These are phyloP conservation scores for Chymomyza caudatula DNA, from an alignment of 2,888 invertebrate species.

Conservation along the genomic window DNA sequence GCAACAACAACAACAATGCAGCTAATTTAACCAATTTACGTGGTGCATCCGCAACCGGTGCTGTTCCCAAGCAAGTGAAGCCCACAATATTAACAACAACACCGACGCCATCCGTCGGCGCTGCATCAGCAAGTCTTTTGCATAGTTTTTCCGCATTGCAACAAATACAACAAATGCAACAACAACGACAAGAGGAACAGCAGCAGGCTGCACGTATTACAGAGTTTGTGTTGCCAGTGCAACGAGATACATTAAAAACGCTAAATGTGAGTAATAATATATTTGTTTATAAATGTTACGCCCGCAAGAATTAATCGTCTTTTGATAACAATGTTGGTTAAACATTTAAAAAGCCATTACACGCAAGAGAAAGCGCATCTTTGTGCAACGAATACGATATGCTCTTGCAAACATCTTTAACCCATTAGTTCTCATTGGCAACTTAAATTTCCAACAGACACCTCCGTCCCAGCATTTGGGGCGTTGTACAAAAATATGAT, in stretches of 20 bases:
- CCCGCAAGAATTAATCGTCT: background rate
- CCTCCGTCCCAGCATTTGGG: too few species aligned
- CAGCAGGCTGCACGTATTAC: slow-evolving; percentile 53
- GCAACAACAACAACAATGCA: slow-evolving; percentile 33
- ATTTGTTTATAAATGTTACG: background rate
- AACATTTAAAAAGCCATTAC: too few species aligned
- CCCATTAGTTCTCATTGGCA: too few species aligned
- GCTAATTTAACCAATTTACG: slow-evolving; percentile 6
- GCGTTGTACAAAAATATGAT: too few species aligned
- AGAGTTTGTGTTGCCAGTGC: slow-evolving; percentile 82
- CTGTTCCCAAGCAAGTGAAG: slow-evolving; percentile 57
- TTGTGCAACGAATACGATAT: background rate
- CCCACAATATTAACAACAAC: slow-evolving; percentile 32
- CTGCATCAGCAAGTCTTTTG: slow-evolving; percentile 25
- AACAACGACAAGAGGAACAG: slow-evolving; percentile 35
- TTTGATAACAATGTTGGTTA: too few species aligned
- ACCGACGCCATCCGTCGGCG: slow-evolving; percentile 1
- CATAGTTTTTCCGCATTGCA: slow-evolving; percentile 28
- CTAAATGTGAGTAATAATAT: slow-evolving; percentile 71
- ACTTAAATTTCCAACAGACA: too few species aligned
- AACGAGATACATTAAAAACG: slow-evolving; percentile 80
- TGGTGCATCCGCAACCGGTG: slow-evolving; percentile 43
- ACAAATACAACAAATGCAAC: slow-evolving; percentile 48
- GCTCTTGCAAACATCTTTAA: background rate
- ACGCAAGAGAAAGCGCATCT: background rate